Evolutionary conservation across 2,113 vertebrate genomes (phyloP), one percentile per base, ranked within the genome.

Genomic region (Varanus salvator): DNA sequence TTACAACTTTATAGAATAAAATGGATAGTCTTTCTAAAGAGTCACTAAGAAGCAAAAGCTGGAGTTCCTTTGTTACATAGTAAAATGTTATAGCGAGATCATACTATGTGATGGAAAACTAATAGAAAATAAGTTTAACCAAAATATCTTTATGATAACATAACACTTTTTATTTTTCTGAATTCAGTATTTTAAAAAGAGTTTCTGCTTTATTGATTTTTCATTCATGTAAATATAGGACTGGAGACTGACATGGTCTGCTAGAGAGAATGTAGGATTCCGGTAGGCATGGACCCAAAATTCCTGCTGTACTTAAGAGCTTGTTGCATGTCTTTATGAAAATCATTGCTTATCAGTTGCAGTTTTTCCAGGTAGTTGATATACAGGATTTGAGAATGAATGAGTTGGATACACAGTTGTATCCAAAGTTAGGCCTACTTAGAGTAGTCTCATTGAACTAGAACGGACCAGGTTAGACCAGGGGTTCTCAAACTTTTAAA

Each of bases 1-100:
- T 31, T 34, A 66, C 23, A 85, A 34, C n/a, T 86, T 72, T 74
- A 54, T 34, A 7, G 21, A 86, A 74, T 86, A 86, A 86, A 86
- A 86, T 86, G 34, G 64, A 84, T 66, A 31, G 52, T 14, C 83
- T 71, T 50, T 54, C 25, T 52, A 72, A 85, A 87, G 29, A 64
- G 64, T 87, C 27, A 78, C 57, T 50, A 11, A n/a, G 17, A 52
- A 57, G 54, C 52, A 76, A 86, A 57, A 76, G 54, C 23, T 50
- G 27, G 23, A 78, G 78, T 21, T 34, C 69, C 68, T 21, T 12
- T 74, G 31, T 85, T 83, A n/a, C 31, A 60, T 81, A 52, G 3
- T 31, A 60, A 86, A 38, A 44, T 86, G 34, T 66, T 84, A 34
- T 66, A 68, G 34, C 23, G 11, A 54, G 11, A 54, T 54, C 17